Evolutionary conservation across 1,140 invertebrate species (phyloP).

Genomic region (Monochamus saltuarius): DNA sequence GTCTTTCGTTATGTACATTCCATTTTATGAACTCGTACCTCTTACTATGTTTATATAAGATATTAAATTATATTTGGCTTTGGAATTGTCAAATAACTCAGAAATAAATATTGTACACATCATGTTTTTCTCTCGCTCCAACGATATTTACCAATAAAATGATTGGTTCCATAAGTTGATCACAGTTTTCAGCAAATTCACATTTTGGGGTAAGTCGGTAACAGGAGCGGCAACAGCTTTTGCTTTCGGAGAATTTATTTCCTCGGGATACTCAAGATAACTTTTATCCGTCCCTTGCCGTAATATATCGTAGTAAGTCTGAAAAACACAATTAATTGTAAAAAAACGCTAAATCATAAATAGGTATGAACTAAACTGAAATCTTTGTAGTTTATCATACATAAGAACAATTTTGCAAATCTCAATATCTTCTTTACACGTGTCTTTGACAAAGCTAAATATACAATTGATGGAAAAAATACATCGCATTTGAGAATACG

Average conservation of each 20-base stretch:
- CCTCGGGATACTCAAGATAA: conserved; percentile 32
- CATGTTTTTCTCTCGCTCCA: not conserved
- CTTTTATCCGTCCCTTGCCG: conserved; percentile 9
- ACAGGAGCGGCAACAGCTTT: conserved; percentile 10
- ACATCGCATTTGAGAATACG: too few relatives aligned
- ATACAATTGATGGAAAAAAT: too few relatives aligned
- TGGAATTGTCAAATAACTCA: conserved; percentile 2
- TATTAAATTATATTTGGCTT: conserved; percentile 4
- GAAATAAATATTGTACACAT: conserved; percentile 3
- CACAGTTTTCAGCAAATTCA: conserved; percentile 20
- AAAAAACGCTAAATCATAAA: not conserved
- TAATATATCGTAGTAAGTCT: conserved; percentile 24
- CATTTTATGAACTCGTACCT: conserved; percentile 3
- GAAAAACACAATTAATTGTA: conserved; percentile 15
- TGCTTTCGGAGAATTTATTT: conserved; percentile 19
- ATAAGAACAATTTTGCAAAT: too few relatives aligned
- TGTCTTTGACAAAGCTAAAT: too few relatives aligned
- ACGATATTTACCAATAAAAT: conserved; percentile 31
- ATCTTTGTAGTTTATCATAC: too few relatives aligned
- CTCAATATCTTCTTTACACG: too few relatives aligned
- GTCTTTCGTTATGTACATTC: not conserved
- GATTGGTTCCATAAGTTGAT: conserved; percentile 31
- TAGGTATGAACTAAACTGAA: too few relatives aligned
- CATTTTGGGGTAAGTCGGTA: conserved; percentile 6
- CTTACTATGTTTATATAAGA: conserved; percentile 1